Conservation (phyloP, 2,113 vertebrate genomes). For the Polyodon spathula region DNA sequence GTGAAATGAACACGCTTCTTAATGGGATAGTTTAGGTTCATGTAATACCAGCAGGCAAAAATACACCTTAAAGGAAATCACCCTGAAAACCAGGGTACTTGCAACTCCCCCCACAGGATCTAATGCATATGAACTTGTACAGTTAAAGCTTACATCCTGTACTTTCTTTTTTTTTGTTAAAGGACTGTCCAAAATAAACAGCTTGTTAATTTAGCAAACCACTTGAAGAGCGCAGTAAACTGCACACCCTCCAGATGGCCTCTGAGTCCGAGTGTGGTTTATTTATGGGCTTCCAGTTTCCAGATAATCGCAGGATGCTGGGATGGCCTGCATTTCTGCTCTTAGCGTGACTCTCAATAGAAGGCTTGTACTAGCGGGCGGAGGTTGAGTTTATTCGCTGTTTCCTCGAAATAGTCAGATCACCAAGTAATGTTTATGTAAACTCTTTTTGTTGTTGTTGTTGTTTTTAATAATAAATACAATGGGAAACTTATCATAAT, state of each 20-base stretch:
- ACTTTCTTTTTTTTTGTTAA: constrained; percentile 18
- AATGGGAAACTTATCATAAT: no score
- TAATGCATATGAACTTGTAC: no score
- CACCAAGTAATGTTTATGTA: neutral
- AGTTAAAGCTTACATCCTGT: no score
- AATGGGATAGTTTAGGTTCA: no score
- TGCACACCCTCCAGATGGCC: neutral
- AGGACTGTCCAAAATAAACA: constrained; percentile 8
- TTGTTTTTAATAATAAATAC: no score
- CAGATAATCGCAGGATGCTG: neutral
- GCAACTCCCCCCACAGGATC: no score
- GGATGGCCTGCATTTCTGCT: constrained; percentile 30
- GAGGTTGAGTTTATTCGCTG: constrained; percentile 15
- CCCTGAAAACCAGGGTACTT: no score
- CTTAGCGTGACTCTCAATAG: constrained; percentile 28
- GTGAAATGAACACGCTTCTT: no score
- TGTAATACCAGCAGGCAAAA: no score
- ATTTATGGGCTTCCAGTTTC: neutral
- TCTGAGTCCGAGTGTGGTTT: neutral
- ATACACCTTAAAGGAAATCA: no score
- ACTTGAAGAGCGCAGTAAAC: neutral
- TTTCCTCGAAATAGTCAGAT: constrained; percentile 27
- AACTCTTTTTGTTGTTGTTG: no score
- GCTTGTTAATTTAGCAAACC: constrained; percentile 2
- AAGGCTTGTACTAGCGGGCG: constrained; percentile 12